Conservation (phyloP, 2,113 vertebrate species). For the Toxotes jaculatrix region DNA sequence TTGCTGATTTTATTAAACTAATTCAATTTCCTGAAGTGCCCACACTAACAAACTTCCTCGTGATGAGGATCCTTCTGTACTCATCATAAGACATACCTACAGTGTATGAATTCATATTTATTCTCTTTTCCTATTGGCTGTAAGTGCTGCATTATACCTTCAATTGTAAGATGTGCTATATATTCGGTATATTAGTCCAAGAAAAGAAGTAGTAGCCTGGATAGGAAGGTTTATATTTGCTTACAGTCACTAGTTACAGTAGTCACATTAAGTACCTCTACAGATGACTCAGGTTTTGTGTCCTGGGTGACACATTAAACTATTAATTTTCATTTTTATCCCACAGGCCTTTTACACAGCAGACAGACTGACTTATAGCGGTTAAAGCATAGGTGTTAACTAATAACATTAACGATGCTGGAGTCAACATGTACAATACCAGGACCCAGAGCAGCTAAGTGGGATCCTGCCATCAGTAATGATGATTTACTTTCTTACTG, state of each 20-base stretch:
- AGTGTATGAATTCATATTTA: not conserved
- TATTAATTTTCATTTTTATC: not conserved
- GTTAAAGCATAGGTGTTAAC: too few relatives aligned
- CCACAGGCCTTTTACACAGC: not conserved
- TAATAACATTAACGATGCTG: not conserved
- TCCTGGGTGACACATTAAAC: not conserved
- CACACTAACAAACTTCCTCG: not conserved
- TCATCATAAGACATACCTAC: not conserved
- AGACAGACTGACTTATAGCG: not conserved
- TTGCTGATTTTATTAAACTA: slow-evolving; percentile 11
- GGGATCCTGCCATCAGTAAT: not conserved
- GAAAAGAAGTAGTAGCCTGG: not conserved
- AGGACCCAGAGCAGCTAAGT: not conserved
- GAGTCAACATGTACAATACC: not conserved
- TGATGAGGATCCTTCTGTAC: slow-evolving; percentile 5
- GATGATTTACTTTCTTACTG: not conserved
- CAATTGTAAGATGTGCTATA: not conserved
- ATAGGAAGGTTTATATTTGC: not conserved
- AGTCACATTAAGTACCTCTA: not conserved
- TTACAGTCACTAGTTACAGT: not conserved
- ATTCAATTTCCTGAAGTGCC: not conserved
- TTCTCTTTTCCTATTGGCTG: not conserved
- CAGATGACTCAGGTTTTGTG: not conserved
- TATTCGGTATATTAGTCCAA: not conserved
- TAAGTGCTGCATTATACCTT: not conserved